Evolutionary conservation across 2,888 invertebrate species (phyloP).

Genomic region (Trichopoda pennipes): DNA sequence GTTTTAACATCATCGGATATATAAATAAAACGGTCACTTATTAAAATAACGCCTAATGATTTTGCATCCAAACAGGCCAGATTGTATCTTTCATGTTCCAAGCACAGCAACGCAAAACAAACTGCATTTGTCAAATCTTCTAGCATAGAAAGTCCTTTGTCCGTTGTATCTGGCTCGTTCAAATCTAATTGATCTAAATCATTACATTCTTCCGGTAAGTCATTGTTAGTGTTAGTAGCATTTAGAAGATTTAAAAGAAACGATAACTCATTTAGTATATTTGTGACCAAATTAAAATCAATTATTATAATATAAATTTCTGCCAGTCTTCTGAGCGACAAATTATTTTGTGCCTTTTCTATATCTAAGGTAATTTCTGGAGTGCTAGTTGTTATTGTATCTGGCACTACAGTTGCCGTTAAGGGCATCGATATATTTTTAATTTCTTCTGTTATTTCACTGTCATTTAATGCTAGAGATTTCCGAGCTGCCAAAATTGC

Average conservation of each 20-base stretch:
- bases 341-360: conserved; percentile 71
- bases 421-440: conserved; percentile 64
- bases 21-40: conserved; percentile 84
- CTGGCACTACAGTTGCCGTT: conserved; percentile 68
- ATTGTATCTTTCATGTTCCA: conserved; percentile 83
- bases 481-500: conserved; percentile 76
- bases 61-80: conserved; percentile 82
- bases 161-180: conserved; percentile 3
- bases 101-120: conserved; percentile 87
- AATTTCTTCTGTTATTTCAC: conserved; percentile 75
- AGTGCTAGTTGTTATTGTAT: conserved; percentile 45
- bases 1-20: conserved; percentile 83
- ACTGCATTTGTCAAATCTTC: conserved; percentile 86
- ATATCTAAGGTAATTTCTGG: conserved; percentile 69
- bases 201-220: conserved; percentile 12
- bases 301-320: conserved; percentile 78
- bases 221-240: conserved; percentile 38
- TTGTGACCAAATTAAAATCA: conserved; percentile 78
- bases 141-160: conserved; percentile 78
- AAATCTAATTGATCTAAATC: conserved; percentile 36
- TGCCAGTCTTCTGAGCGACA: conserved; percentile 73
- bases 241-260: conserved; percentile 78
- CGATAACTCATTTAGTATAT: conserved; percentile 78
- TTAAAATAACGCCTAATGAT: conserved; percentile 85
- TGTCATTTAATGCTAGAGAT: conserved; percentile 74